Evolutionary conservation across 1,140 invertebrate genomes (phyloP), one percentile per base, ranked within the genome.

Genomic region (Pteromalus puparum): DNA sequence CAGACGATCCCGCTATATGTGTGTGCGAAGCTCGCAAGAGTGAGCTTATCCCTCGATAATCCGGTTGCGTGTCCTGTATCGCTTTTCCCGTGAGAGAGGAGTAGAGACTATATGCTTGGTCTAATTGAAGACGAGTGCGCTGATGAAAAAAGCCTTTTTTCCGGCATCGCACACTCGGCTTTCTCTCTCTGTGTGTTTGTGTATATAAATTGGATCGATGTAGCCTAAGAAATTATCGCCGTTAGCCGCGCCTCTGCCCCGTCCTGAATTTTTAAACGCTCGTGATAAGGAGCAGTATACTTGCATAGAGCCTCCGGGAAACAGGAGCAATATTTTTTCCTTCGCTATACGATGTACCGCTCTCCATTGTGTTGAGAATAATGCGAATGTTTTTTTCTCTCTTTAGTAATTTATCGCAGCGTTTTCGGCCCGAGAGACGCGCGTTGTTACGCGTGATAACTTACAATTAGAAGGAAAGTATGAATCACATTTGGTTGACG

Each of bases 11-110:
- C 12, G 12, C 26, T 28, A 70, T 70, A 13, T 70, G 9, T 70
- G 24, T 26, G 9, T 42, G 34, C 46, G 12, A 38, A 74, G 38
- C 28, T 34, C 68, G 12, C 12, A 3, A 34, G 30, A 28, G 30
- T 72, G 9, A 10, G 67, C 67, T 70, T 28, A 72, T 75, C 75
- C 46, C 21, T 42, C 75, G 75, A 53, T 77, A 77, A 77, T 77
- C 75, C 3, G n/a, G n/a, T 53, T 26, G 75, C 75, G n/a, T 53
- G 75, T 15, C 10, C 24, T 18, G 38, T 46, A 42, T 42, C 75
- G 75, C 75, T 53, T 77, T 53, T 53, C 18, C 46, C 42, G 68
- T 12, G 68, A 26, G 53, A 21, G 18, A 4, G 53, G n/a, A n/a
- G 53, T 18, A 6, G 38, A 1, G 38, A 9, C 38, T 12, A 9